Conservation (phyloP, 2,888 invertebrate genomes). For the Apantesis nais region DNA sequence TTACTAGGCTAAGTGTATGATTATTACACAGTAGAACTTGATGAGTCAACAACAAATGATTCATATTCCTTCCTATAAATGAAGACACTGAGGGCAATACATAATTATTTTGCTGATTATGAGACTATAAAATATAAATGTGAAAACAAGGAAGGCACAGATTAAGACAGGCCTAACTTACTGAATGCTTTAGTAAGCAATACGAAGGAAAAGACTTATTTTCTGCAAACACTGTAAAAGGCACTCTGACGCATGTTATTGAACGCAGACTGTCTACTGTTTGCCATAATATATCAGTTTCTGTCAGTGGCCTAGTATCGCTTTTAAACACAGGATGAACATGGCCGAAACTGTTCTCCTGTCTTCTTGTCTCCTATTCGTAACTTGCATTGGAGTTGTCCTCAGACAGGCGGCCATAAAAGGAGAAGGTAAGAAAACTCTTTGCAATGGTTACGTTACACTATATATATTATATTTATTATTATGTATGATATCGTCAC, state of each 20-base stretch:
- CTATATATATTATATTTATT: no score
- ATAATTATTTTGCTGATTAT: neutral
- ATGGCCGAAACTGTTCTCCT: no score
- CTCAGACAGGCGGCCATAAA: no score
- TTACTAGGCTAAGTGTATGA: neutral
- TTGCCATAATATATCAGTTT: neutral
- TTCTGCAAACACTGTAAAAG: neutral
- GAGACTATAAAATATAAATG: neutral
- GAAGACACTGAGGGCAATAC: neutral
- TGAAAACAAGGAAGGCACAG: neutral
- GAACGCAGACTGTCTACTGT: neutral
- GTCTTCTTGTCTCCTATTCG: no score
- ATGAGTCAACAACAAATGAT: neutral
- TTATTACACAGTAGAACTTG: neutral
- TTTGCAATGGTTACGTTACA: no score
- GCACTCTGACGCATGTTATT: neutral
- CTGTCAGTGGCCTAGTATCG: neutral
- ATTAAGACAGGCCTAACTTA: neutral
- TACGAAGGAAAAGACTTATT: neutral
- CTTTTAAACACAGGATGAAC: neutral
- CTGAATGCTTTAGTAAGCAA: neutral
- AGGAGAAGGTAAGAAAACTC: no score
- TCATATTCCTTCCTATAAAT: neutral
- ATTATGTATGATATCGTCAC: constrained; percentile 5
- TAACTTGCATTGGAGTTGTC: no score